Base-by-base conservation (phyloP, 2,113 vertebrate species). In the Zonotrichia leucophrys region DNA sequence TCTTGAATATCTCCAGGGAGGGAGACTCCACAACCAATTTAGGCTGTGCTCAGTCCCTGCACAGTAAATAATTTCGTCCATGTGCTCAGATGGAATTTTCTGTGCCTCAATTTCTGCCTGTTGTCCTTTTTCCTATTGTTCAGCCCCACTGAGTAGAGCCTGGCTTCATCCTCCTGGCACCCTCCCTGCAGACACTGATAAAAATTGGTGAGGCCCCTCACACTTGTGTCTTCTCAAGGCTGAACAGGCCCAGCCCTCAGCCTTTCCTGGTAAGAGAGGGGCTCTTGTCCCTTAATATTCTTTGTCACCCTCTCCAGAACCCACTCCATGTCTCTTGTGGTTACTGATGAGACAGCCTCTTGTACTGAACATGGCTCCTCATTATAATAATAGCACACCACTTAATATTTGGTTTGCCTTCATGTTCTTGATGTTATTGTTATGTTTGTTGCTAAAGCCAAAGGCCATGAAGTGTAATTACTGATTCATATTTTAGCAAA, bases 381-480 rank as follows among this genome's bases (percentile, higher is more conserved):
- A 2, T 13, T 49, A 15, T 30, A 76, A 31, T 59, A 81, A 72
- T 7, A 89, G 9, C 22, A 77, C 9, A 50, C 4, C 23, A 30
- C 22, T 28, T 55, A 42, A 73, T 55, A 73, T 37, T 68, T 93
- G 27, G 12, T 50, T 91, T 79, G 73, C 39, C 9, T 52, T 39
- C 6, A 56, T 18, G 5, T 56, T 49, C 9, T 52, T 39, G 6
- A 56, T 18, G 5, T 56, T 49, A 49, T 5, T 62, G 27, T 64
- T 91, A 25, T 64, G 85, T 90, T 62, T 94, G 13, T 82, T 82
- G 24, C 20, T 76, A 83, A 91, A 91, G 47, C 49, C 42, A 72
- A 63, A 67, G 49, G 20, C 6, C 44, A 60, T 69, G 37, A 84
- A 67, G 8, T 73, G 13, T 66, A 79, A 91, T 91, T 85, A 85